A percentile compares a stretch with the other conserved stretches of the same genome.
These are phyloP conservation scores for Drosophila elegans DNA, from an alignment of 1,140 invertebrate genomes.

Conservation along the genomic window DNA sequence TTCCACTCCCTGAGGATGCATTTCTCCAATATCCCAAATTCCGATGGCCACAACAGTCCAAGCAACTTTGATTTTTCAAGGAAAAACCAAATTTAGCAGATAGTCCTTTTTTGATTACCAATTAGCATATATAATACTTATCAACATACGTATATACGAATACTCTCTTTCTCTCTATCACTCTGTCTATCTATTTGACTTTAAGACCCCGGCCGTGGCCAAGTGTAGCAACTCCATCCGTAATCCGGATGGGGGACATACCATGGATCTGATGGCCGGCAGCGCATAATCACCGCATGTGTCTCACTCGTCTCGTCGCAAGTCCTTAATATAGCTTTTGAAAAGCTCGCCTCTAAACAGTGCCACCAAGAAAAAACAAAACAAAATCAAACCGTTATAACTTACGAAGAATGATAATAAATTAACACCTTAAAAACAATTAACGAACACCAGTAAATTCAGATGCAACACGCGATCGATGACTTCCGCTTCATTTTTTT, in stretches of 20 bases:
- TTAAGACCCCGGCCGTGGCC: constrained; percentile 71
- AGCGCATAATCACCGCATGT: constrained; percentile 82
- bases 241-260: neutral
- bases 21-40: neutral
- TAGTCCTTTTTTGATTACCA: constrained; percentile 56
- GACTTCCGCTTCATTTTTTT: neutral
- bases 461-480: constrained; percentile 10
- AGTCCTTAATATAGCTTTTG: constrained; percentile 81
- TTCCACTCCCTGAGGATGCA: constrained; percentile 4
- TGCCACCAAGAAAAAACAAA: constrained; percentile 65
- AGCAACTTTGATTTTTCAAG: constrained; percentile 49
- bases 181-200: constrained; percentile 66
- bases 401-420: constrained; percentile 48
- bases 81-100: constrained; percentile 65
- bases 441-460: constrained; percentile 22
- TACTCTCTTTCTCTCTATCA: constrained; percentile 56
- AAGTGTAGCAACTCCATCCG: constrained; percentile 13
- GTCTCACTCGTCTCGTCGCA: constrained; percentile 78
- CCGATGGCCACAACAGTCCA: constrained; percentile 19
- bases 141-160: constrained; percentile 66
- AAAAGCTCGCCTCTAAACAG: constrained; percentile 82
- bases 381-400: constrained; percentile 61
- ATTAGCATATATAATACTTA: constrained; percentile 68
- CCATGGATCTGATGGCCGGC: constrained; percentile 47
- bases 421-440: constrained; percentile 23